phyloP scores from a whole-genome alignment of 2,797 vertebrate species.

The Enteromius radiatus region DNA sequence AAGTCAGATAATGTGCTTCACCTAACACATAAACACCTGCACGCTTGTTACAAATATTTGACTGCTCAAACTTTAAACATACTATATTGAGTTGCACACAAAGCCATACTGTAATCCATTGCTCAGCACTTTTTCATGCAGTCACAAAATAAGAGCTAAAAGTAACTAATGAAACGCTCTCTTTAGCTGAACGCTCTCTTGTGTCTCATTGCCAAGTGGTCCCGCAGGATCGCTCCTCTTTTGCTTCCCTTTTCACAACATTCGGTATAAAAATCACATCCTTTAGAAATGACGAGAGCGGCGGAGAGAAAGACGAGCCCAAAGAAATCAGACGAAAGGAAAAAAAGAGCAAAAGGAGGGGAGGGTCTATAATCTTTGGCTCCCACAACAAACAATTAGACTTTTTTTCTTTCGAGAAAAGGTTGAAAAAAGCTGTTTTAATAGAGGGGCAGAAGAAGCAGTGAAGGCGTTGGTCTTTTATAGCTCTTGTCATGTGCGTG shows the following conservation, averaged over 20 bases:
- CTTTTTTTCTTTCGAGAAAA: slow-evolving; percentile 74
- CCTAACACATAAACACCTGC: background rate
- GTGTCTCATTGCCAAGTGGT: slow-evolving; percentile 62
- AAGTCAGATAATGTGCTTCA: background rate
- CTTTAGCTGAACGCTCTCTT: slow-evolving; percentile 32
- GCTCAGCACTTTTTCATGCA: background rate
- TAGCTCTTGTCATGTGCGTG: slow-evolving; percentile 87
- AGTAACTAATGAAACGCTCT: background rate
- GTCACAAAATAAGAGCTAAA: background rate
- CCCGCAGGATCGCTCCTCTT: slow-evolving; percentile 68
- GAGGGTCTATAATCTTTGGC: slow-evolving; percentile 80
- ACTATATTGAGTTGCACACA: background rate
- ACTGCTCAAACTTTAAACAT: background rate
- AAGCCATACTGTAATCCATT: background rate
- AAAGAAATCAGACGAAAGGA: slow-evolving; percentile 55
- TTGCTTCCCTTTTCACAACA: slow-evolving; percentile 67
- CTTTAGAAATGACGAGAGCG: slow-evolving; percentile 79
- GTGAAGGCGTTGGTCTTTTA: slow-evolving; percentile 83
- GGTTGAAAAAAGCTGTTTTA: slow-evolving; percentile 62
- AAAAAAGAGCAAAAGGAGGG: slow-evolving; percentile 72
- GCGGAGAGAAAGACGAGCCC: slow-evolving; percentile 71
- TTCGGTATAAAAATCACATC: slow-evolving; percentile 68
- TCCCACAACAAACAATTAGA: slow-evolving; percentile 86
- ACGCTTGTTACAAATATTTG: background rate
- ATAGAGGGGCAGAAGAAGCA: slow-evolving; percentile 51